Percentiles rank a stretch among this genome's conserved stretches.
Conservation (phyloP, 2,888 invertebrate genomes). For the Hybos culiciformis region DNA sequence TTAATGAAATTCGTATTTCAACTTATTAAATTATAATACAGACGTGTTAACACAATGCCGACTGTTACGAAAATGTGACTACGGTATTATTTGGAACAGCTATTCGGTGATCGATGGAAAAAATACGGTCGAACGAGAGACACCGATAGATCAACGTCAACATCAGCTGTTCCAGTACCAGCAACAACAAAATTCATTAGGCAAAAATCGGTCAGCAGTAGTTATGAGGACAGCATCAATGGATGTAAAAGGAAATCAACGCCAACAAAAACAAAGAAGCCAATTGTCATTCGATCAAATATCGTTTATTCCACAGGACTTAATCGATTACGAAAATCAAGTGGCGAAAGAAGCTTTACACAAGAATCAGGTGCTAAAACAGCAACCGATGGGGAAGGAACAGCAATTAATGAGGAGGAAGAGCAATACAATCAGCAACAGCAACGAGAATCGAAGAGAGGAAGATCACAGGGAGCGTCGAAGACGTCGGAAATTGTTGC, state of each 20-base stretch:
- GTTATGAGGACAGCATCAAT: too few species aligned
- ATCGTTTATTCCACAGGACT: too few species aligned
- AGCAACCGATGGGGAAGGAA: neutral
- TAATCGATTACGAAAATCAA: too few species aligned
- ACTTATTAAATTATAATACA: neutral
- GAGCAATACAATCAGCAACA: neutral
- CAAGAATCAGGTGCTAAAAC: neutral
- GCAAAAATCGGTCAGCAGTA: too few species aligned
- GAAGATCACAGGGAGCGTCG: neutral
- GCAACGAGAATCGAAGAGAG: neutral
- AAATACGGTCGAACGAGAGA: conserved; percentile 33
- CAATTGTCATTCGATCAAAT: too few species aligned
- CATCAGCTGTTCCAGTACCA: neutral
- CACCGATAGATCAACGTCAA: neutral
- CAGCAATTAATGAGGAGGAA: neutral
- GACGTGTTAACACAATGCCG: conserved; percentile 32
- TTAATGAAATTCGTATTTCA: too few species aligned
- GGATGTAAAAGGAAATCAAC: too few species aligned
- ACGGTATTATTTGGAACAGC: conserved; percentile 61
- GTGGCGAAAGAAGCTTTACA: too few species aligned
- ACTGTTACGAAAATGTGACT: conserved; percentile 54
- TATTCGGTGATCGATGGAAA: conserved; percentile 48
- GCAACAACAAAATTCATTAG: neutral
- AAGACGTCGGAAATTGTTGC: neutral
- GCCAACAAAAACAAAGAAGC: too few species aligned